Percentiles rank a stretch among this genome's conserved stretches.
phyloP scores from a whole-genome alignment of 1,140 invertebrate genomes.

The Metaphire vulgaris region DNA sequence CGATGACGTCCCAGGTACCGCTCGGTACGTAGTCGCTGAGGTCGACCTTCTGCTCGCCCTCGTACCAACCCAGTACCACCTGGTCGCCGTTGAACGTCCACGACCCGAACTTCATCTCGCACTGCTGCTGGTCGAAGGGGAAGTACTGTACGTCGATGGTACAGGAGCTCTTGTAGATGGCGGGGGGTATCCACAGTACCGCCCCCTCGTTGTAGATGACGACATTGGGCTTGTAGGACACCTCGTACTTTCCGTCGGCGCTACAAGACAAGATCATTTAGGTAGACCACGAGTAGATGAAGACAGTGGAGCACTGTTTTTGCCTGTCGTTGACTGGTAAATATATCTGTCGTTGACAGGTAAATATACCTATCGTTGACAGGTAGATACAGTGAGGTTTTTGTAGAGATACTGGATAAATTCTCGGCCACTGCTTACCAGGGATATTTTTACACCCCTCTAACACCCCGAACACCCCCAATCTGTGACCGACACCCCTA shows the following conservation, averaged over 20 bases:
- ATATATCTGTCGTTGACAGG: too few relatives aligned
- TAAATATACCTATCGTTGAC: too few relatives aligned
- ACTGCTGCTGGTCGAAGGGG: conserved; percentile 86
- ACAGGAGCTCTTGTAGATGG: conserved; percentile 97
- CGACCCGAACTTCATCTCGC: conserved; percentile 76
- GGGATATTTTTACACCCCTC: too few relatives aligned
- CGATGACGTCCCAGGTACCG: conserved; percentile 60
- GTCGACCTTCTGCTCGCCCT: conserved; percentile 83
- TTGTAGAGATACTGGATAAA: too few relatives aligned
- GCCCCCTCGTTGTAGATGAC: conserved; percentile 73
- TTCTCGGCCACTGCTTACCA: too few relatives aligned
- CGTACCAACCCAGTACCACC: conserved; percentile 79
- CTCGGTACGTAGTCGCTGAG: conserved; percentile 95
- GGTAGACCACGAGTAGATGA: too few relatives aligned
- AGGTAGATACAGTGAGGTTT: too few relatives aligned
- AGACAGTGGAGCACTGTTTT: not conserved
- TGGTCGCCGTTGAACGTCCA: conserved; percentile 73
- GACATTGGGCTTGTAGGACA: conserved; percentile 57
- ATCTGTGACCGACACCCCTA: too few relatives aligned
- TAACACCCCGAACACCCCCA: too few relatives aligned
- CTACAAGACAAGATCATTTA: conserved; percentile 60
- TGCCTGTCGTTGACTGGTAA: not conserved
- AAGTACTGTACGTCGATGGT: conserved; percentile 82
- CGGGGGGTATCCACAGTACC: conserved; percentile 92
- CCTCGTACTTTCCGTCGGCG: conserved; percentile 57